A percentile compares a stretch with the other conserved stretches of the same genome.
These are phyloP conservation scores for Laothoe populi DNA, from an alignment of 2,888 invertebrate species.

Conservation along the genomic window DNA sequence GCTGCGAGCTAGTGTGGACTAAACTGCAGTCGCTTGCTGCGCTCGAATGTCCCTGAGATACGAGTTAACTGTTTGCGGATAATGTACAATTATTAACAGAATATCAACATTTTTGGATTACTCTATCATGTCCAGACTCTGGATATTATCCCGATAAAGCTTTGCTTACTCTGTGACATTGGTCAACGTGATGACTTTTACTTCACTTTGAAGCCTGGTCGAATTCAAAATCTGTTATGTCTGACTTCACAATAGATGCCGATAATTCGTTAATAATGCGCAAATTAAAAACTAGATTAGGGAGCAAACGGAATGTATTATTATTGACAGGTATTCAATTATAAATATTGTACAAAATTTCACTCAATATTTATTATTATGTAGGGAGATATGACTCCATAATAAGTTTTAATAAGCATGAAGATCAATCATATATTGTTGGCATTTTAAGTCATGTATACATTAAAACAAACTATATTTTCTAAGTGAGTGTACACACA, in stretches of 20 bases:
- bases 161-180: not conserved
- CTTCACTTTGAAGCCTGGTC: not conserved
- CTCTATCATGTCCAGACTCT: not conserved
- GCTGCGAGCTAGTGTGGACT: slow-evolving; percentile 53
- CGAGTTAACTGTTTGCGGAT: slow-evolving; percentile 44
- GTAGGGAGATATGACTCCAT: too few relatives aligned
- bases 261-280: not conserved
- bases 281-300: not conserved
- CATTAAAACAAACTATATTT: not conserved
- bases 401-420: too few relatives aligned
- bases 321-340: too few relatives aligned
- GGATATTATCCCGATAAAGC: not conserved
- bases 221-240: not conserved
- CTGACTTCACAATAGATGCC: not conserved
- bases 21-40: slow-evolving; percentile 60
- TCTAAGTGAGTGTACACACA: slow-evolving; percentile 25
- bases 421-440: too few relatives aligned
- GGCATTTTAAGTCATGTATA: too few relatives aligned
- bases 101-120: slow-evolving; percentile 10
- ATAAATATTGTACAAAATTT: not conserved
- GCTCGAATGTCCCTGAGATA: slow-evolving; percentile 46
- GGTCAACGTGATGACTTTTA: not conserved
- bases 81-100: slow-evolving; percentile 25
- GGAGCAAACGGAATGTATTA: not conserved
- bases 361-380: too few relatives aligned